These are phyloP conservation scores for Lanistes nyassanus DNA, from an alignment of 1,140 invertebrate species.

Conservation along the genomic window DNA sequence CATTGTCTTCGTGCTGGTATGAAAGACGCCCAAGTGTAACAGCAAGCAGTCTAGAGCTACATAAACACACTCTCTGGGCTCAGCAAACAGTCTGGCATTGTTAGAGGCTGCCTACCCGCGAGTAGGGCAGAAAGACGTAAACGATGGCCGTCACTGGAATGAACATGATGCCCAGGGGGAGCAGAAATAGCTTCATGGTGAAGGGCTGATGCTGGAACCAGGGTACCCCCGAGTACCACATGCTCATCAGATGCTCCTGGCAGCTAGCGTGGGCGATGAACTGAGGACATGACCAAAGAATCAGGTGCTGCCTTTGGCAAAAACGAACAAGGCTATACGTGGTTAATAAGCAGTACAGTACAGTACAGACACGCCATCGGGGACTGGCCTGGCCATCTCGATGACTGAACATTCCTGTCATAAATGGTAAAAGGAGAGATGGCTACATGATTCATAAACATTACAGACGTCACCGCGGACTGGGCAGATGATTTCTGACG, in stretches of 20 bases:
- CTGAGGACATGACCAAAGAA: conserved; percentile 66
- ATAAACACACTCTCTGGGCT: not conserved
- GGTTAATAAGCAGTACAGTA: too few species aligned
- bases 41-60: not conserved
- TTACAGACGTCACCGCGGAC: too few species aligned
- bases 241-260: conserved; percentile 87
- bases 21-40: not conserved
- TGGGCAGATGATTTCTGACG: too few species aligned
- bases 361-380: too few species aligned
- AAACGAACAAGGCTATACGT: too few species aligned
- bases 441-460: too few species aligned
- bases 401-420: too few species aligned
- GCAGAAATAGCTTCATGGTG: conserved; percentile 80
- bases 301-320: too few species aligned
- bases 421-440: too few species aligned
- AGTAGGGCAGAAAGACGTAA: conserved; percentile 77
- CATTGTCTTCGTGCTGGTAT: not conserved
- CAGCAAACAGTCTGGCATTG: not conserved
- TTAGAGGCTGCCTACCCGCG: conserved; percentile 27
- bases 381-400: too few species aligned
- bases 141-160: conserved; percentile 82
- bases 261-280: conserved; percentile 94
- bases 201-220: conserved; percentile 86
- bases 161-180: conserved; percentile 83
- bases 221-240: conserved; percentile 79